These are phyloP conservation scores for Nylanderia fulva DNA, from an alignment of 1,140 invertebrate genomes.

Conservation along the genomic window DNA sequence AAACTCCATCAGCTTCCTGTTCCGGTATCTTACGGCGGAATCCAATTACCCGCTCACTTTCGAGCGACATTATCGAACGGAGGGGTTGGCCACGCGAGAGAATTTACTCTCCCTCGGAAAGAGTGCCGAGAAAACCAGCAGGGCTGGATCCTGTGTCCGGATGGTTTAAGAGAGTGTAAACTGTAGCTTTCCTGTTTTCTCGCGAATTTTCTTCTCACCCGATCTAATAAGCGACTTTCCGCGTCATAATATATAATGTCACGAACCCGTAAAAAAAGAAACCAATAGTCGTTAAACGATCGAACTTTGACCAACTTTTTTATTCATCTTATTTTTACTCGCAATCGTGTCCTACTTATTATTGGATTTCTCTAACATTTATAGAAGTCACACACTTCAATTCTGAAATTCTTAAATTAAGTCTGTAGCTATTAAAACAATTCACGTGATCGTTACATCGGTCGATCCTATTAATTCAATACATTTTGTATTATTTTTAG, in stretches of 20 bases:
- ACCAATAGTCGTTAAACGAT: not conserved
- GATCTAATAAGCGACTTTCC: slow-evolving; percentile 66
- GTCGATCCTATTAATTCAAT: too few relatives aligned
- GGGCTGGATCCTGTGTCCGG: not conserved
- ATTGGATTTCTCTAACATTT: not conserved
- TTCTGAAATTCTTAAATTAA: not conserved
- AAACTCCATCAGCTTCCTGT: slow-evolving; percentile 76
- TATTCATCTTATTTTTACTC: slow-evolving; percentile 20
- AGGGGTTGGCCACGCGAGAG: not conserved
- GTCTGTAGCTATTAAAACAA: not conserved
- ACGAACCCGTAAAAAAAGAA: not conserved
- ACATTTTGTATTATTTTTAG: too few relatives aligned
- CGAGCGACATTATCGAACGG: slow-evolving; percentile 72
- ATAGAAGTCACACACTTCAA: not conserved
- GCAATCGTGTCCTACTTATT: not conserved
- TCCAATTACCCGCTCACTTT: slow-evolving; percentile 75
- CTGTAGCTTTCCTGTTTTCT: slow-evolving; percentile 53
- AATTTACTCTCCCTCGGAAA: slow-evolving; percentile 47
- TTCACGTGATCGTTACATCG: not conserved
- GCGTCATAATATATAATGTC: slow-evolving; percentile 1
- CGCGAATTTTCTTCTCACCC: not conserved
- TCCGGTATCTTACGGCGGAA: slow-evolving; percentile 71
- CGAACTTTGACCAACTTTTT: slow-evolving; percentile 14
- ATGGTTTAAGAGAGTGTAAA: slow-evolving; percentile 6
- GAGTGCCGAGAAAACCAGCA: not conserved